Percentiles rank a stretch among this genome's conserved stretches.
Conservation (phyloP, 2,888 invertebrate genomes). For the Nymphalis polychloros region DNA sequence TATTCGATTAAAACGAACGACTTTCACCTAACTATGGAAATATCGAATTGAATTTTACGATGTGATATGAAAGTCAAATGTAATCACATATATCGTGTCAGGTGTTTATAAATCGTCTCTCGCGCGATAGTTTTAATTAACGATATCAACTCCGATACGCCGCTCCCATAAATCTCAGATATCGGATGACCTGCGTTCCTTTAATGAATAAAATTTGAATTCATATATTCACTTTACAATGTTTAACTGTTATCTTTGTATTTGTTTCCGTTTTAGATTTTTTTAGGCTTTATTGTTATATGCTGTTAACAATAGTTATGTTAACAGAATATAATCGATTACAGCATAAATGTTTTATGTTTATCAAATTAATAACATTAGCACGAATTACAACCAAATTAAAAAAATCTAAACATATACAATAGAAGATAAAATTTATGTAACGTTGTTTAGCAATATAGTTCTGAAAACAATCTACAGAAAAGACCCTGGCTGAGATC, state of each 20-base stretch:
- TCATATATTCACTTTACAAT: slow-evolving; percentile 33
- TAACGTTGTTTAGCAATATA: too few relatives aligned
- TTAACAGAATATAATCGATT: too few relatives aligned
- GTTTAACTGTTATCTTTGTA: slow-evolving; percentile 29
- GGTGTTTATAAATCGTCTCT: slow-evolving; percentile 30
- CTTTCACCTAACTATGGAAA: neutral
- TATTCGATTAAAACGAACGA: slow-evolving; percentile 9
- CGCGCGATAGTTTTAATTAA: slow-evolving; percentile 36
- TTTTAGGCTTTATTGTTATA: slow-evolving; percentile 5
- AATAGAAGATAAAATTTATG: too few relatives aligned
- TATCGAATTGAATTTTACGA: slow-evolving; percentile 16
- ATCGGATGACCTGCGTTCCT: slow-evolving; percentile 31
- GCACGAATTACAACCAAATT: too few relatives aligned
- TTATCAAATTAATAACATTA: too few relatives aligned
- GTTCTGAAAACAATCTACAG: too few relatives aligned
- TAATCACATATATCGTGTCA: slow-evolving; percentile 23
- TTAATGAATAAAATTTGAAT: slow-evolving; percentile 35
- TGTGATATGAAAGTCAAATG: slow-evolving; percentile 27
- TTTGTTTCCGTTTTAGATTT: slow-evolving; percentile 25
- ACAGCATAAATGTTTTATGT: too few relatives aligned
- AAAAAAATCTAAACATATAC: too few relatives aligned
- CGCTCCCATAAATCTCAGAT: slow-evolving; percentile 34
- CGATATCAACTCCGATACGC: slow-evolving; percentile 29
- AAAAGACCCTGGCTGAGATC: too few relatives aligned
- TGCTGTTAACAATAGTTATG: too few relatives aligned